Evolutionary conservation across 1,140 invertebrate species (phyloP).

Genomic region (Aradophagus sp.): DNA sequence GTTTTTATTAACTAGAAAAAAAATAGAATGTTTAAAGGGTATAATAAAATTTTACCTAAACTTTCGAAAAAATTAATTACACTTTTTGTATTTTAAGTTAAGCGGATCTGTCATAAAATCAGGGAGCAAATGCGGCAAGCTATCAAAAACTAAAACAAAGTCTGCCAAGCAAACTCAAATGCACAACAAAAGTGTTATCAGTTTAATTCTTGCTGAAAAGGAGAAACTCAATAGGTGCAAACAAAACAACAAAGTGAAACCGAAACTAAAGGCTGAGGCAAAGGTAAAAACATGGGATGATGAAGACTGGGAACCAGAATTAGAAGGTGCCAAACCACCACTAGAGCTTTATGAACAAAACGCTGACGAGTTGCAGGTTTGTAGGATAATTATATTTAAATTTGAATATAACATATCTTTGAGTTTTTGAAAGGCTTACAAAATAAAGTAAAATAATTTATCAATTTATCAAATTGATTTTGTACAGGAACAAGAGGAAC

Average conservation of each 20-base stretch:
- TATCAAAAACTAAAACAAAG: conserved; percentile 61
- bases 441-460: background rate
- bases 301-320: conserved; percentile 66
- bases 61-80: no score
- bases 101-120: conserved; percentile 55
- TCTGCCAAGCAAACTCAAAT: conserved; percentile 67
- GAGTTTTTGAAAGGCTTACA: background rate
- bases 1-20: no score
- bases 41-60: no score
- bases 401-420: no score
- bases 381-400: no score
- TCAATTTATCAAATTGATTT: no score
- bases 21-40: no score
- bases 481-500: no score
- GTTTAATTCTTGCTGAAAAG: conserved; percentile 70
- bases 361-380: conserved; percentile 26
- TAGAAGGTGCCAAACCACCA: conserved; percentile 7
- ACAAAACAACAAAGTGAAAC: conserved; percentile 77
- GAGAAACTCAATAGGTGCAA: conserved; percentile 70
- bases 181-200: conserved; percentile 71
- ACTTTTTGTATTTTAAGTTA: conserved; percentile 60
- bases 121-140: conserved; percentile 59
- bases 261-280: conserved; percentile 81
- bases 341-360: conserved; percentile 10
- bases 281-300: conserved; percentile 79